These are phyloP conservation scores for Thamnophis sirtalis DNA, from an alignment of 2,113 vertebrate species.

Conservation along the genomic window DNA sequence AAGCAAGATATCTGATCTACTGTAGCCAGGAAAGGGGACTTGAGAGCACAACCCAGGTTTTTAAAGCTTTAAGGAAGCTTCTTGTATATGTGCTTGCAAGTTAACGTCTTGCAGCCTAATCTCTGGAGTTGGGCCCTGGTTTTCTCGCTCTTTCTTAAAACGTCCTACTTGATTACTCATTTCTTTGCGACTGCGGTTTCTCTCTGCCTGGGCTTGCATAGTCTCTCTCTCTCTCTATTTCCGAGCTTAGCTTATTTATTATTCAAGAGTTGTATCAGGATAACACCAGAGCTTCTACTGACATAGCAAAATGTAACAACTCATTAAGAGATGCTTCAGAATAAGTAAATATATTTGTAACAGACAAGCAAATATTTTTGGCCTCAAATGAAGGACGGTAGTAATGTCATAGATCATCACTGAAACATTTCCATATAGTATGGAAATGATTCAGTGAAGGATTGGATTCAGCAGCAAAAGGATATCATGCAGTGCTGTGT, in stretches of 20 bases:
- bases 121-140: not conserved
- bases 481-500: too few species aligned
- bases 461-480: not conserved
- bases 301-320: not conserved
- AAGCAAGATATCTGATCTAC: too few species aligned
- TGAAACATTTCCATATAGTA: not conserved
- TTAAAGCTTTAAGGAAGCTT: too few species aligned
- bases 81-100: not conserved
- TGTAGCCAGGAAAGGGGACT: too few species aligned
- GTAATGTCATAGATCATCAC: not conserved
- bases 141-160: not conserved
- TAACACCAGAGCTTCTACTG: not conserved
- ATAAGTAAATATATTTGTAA: not conserved
- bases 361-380: not conserved
- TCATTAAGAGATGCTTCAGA: constrained; percentile 14
- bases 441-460: not conserved
- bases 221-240: not conserved
- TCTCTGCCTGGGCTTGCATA: not conserved
- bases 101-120: not conserved
- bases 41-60: too few species aligned
- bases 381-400: not conserved
- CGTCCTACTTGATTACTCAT: not conserved
- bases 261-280: not conserved
- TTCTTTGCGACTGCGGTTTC: not conserved
- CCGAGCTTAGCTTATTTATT: not conserved